Conservation (phyloP, 2,113 vertebrate species). For the Hassar affinis region DNA sequence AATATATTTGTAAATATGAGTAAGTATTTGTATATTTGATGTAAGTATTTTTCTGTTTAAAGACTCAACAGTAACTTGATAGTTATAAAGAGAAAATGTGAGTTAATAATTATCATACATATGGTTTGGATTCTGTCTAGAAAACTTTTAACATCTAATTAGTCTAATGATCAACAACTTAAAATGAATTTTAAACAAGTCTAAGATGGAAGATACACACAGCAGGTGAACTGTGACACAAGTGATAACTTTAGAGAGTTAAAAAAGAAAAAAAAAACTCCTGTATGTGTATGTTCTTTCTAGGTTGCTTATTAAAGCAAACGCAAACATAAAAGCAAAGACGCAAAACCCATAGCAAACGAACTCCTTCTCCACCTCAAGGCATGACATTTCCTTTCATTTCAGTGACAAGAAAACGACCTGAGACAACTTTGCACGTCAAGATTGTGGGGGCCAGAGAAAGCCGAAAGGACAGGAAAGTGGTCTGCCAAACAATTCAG, state of each 20-base stretch:
- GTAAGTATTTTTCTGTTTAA: neutral
- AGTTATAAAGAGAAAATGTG: neutral
- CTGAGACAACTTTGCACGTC: neutral
- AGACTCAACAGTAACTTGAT: neutral
- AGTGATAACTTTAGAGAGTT: neutral
- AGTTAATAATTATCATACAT: neutral
- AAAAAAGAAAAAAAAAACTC: neutral
- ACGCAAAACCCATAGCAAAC: neutral
- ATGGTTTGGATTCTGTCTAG: neutral
- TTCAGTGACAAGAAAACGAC: conserved; percentile 9
- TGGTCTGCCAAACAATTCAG: conserved; percentile 5
- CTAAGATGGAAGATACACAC: neutral
- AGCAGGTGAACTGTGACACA: neutral
- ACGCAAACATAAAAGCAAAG: neutral
- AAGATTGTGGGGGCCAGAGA: neutral
- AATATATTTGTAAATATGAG: too few species aligned
- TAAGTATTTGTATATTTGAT: too few species aligned
- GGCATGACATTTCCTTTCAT: neutral
- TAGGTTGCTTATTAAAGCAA: conserved; percentile 7
- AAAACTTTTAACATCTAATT: neutral
- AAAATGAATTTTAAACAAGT: neutral
- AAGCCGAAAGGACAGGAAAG: neutral
- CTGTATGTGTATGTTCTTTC: neutral
- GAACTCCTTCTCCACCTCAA: neutral
- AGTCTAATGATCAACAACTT: neutral